Conservation (phyloP, 2,113 vertebrate genomes). For the Hymenochirus boettgeri region DNA sequence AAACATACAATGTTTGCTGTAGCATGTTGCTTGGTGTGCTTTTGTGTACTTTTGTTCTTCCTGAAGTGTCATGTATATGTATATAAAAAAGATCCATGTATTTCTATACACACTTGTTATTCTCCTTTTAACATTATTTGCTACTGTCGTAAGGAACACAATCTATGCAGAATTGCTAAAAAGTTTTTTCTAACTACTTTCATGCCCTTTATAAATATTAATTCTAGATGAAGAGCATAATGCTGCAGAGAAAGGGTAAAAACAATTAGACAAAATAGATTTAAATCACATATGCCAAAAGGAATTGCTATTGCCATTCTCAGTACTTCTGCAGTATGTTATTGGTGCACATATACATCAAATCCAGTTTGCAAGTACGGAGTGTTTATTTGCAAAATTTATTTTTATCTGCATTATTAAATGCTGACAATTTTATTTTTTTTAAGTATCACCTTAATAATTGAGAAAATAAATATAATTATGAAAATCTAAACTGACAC, state of each 20-base stretch:
- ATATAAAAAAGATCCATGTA: too few species aligned
- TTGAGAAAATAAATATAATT: too few species aligned
- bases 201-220: conserved; percentile 41
- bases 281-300: conserved; percentile 31
- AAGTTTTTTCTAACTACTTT: conserved; percentile 24
- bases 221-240: conserved; percentile 36
- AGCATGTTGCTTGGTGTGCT: too few species aligned
- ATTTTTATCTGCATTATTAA: too few species aligned
- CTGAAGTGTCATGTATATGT: too few species aligned
- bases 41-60: too few species aligned
- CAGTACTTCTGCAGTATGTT: conserved; percentile 20
- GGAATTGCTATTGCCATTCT: conserved; percentile 15
- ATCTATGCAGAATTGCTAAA: neutral
- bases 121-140: too few species aligned
- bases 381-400: conserved; percentile 13
- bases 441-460: too few species aligned
- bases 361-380: conserved; percentile 18
- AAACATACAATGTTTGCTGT: too few species aligned
- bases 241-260: conserved; percentile 22
- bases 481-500: too few species aligned
- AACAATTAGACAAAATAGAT: conserved; percentile 25
- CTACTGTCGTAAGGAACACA: conserved; percentile 1
- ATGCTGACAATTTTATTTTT: too few species aligned
- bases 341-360: conserved; percentile 15
- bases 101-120: too few species aligned